Conservation (phyloP, 2,797 vertebrate genomes). For the Masticophis lateralis region DNA sequence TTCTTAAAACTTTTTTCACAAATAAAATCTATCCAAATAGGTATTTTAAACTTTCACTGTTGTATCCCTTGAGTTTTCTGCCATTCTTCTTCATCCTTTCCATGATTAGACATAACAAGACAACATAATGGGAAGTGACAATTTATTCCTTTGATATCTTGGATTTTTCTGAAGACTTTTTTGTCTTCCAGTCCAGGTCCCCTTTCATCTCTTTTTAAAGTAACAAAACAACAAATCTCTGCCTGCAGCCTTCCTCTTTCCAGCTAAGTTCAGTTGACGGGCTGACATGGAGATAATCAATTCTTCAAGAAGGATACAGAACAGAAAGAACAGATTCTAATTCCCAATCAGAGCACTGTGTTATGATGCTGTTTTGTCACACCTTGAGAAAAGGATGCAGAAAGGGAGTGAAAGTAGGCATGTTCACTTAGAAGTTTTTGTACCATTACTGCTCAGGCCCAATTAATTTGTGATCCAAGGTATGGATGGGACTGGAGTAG, state of each 20-base stretch:
- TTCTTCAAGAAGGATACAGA: not conserved
- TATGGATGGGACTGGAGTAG: not conserved
- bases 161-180: not conserved
- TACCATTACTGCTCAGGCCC: not conserved
- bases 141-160: not conserved
- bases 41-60: not conserved
- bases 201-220: not conserved
- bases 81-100: not conserved
- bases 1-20: not conserved
- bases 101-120: not conserved
- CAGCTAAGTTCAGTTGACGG: not conserved
- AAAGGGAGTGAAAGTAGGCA: not conserved
- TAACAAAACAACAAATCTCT: not conserved
- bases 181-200: not conserved
- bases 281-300: not conserved
- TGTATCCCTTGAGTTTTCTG: not conserved
- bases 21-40: not conserved
- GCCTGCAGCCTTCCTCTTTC: not conserved
- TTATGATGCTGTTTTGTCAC: not conserved
- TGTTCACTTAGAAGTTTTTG: not conserved
- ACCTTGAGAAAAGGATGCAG: not conserved
- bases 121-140: not conserved
- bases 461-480: not conserved
- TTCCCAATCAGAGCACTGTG: not conserved
- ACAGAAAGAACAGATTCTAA: not conserved